These are phyloP conservation scores for Physella acuta DNA, from an alignment of 1,140 invertebrate species.

Conservation along the genomic window DNA sequence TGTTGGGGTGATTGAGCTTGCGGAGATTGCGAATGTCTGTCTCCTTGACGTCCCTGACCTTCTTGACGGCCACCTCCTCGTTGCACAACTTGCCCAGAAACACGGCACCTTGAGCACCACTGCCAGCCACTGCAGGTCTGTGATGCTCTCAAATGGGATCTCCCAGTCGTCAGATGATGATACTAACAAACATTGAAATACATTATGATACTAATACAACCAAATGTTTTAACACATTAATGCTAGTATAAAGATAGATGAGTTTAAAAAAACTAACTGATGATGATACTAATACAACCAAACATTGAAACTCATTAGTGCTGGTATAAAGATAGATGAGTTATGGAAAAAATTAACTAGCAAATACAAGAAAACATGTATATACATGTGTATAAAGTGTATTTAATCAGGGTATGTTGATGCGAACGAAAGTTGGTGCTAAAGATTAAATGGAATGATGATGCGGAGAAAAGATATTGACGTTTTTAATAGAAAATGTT, in stretches of 20 bases:
- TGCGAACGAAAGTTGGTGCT: too few relatives aligned
- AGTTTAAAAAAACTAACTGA: too few relatives aligned
- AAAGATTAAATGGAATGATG: too few relatives aligned
- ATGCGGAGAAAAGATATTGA: too few relatives aligned
- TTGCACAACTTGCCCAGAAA: constrained; percentile 79
- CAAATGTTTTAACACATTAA: neutral
- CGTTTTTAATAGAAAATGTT: too few relatives aligned
- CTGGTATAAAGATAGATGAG: too few relatives aligned
- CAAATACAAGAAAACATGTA: too few relatives aligned
- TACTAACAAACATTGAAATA: neutral
- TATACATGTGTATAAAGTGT: too few relatives aligned
- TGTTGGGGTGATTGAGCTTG: constrained; percentile 94
- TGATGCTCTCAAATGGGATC: constrained; percentile 90
- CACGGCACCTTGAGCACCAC: constrained; percentile 94
- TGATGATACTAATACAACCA: too few relatives aligned
- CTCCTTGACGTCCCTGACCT: constrained; percentile 88
- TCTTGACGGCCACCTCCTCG: constrained; percentile 87
- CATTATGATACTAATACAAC: neutral
- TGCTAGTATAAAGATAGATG: too few relatives aligned
- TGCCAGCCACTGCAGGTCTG: constrained; percentile 87
- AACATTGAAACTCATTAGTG: neutral
- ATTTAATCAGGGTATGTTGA: too few relatives aligned
- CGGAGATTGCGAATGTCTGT: constrained; percentile 91
- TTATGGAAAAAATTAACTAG: too few relatives aligned
- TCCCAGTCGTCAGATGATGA: constrained; percentile 72